These are phyloP conservation scores for Alosa alosa DNA, from an alignment of 2,113 vertebrate genomes.

Conservation along the genomic window DNA sequence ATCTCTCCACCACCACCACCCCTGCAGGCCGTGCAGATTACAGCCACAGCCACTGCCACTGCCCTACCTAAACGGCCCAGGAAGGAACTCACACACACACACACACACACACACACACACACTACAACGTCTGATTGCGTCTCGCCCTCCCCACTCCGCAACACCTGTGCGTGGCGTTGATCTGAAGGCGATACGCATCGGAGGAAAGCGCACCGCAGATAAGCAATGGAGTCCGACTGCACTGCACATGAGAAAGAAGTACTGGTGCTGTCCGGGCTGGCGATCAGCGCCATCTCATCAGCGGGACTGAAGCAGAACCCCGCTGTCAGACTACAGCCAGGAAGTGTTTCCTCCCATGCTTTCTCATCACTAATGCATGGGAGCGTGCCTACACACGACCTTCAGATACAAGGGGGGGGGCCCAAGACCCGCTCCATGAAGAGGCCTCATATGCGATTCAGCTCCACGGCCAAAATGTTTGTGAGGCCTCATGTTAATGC, in stretches of 20 bases:
- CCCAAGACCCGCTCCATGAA: too few relatives aligned
- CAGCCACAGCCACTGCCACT: background rate
- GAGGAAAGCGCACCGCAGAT: background rate
- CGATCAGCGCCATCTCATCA: too few relatives aligned
- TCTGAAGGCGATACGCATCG: background rate
- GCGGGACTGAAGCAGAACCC: too few relatives aligned
- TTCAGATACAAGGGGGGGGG: conserved; percentile 42
- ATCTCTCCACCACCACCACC: background rate
- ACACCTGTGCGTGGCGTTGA: background rate
- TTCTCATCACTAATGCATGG: conserved; percentile 4
- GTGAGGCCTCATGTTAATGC: background rate
- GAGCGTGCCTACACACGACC: background rate
- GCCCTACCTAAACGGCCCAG: background rate
- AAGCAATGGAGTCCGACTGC: background rate
- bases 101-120: background rate
- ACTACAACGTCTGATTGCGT: background rate
- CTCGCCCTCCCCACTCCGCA: background rate
- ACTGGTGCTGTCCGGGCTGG: background rate
- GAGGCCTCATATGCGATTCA: too few relatives aligned
- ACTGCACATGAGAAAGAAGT: background rate
- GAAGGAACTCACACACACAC: background rate
- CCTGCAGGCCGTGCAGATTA: background rate
- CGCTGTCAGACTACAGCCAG: background rate
- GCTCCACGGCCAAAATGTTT: background rate
- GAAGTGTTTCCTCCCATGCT: background rate